Percentiles rank a stretch among this genome's conserved stretches.
These are phyloP conservation scores for Eristalinus aeneus DNA, from an alignment of 2,888 invertebrate species.

Conservation along the genomic window DNA sequence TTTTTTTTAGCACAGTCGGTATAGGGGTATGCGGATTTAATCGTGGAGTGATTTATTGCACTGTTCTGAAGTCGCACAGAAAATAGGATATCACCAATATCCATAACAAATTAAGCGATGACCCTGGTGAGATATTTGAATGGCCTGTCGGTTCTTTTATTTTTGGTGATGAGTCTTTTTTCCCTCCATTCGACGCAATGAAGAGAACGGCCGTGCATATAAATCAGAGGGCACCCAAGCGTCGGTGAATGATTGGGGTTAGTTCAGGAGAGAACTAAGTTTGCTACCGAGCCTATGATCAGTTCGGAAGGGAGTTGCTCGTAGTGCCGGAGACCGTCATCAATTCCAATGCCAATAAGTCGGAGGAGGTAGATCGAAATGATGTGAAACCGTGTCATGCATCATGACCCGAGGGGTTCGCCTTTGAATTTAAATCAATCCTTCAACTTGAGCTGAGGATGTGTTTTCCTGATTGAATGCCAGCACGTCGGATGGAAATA, in stretches of 20 bases:
- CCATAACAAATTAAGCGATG: conserved; percentile 18
- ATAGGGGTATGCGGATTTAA: conserved; percentile 42
- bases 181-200: no score
- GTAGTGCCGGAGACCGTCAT: background rate
- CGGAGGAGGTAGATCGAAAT: background rate
- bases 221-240: background rate
- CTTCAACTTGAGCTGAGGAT: background rate
- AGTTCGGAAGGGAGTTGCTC: background rate
- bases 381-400: background rate
- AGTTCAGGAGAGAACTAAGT: background rate
- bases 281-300: background rate
- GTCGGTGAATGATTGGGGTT: background rate
- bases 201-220: background rate
- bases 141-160: conserved; percentile 3
- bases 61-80: conserved; percentile 4
- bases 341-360: background rate
- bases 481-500: background rate
- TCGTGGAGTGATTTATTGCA: conserved; percentile 36
- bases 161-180: background rate
- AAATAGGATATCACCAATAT: background rate
- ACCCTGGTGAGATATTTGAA: conserved; percentile 22
- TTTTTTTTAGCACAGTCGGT: background rate
- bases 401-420: background rate
- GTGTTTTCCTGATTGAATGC: background rate
- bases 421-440: background rate